Conservation (phyloP, 2,113 vertebrate genomes). For the Ochotona curzoniae region DNA sequence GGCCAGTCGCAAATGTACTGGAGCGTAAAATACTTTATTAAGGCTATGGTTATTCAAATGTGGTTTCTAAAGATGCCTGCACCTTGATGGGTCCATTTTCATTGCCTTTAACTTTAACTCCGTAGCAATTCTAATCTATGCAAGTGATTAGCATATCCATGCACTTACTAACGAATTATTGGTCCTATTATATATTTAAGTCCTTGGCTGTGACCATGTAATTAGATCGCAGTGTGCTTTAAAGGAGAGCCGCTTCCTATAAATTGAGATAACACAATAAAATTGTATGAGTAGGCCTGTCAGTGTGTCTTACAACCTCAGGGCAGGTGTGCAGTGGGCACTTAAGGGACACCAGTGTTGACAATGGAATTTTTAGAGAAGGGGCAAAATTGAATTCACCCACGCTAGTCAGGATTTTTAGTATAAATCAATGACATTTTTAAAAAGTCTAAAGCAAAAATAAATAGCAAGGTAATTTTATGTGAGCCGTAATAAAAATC, state of each 20-base stretch:
- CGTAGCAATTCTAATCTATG: not conserved
- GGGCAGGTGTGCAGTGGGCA: rapidly evolving
- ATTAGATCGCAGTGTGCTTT: conserved; percentile 55
- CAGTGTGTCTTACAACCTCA: not conserved
- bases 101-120: not conserved
- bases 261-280: conserved; percentile 35
- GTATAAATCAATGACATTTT: not conserved
- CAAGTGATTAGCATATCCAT: conserved; percentile 10
- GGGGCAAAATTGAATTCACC: not conserved
- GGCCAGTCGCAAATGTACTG: not conserved
- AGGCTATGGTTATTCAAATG: not conserved
- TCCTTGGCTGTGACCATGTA: conserved; percentile 29
- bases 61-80: not conserved
- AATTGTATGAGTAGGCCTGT: not conserved
- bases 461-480: not conserved
- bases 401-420: not conserved
- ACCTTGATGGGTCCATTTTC: not conserved
- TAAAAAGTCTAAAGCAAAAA: conserved; percentile 35
- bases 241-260: not conserved
- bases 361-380: not conserved
- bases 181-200: conserved; percentile 45
- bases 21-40: conserved; percentile 3
- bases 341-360: too few relatives aligned
- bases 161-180: conserved; percentile 39
- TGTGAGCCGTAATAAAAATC: not conserved